phyloP scores from a whole-genome alignment of 1,140 invertebrate species.

The Cephus cinctus region DNA sequence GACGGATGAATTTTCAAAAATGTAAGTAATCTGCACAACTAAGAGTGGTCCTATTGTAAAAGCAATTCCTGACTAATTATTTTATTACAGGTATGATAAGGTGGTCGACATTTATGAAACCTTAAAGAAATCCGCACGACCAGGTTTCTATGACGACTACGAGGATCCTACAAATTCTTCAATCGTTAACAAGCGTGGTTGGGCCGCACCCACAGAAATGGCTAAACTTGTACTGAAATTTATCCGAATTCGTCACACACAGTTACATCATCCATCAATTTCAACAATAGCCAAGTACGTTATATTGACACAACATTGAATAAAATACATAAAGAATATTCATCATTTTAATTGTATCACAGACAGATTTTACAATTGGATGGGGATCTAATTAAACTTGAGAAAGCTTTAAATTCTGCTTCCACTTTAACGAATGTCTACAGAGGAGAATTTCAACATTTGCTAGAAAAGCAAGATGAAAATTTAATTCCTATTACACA shows the following conservation, averaged over 20 bases:
- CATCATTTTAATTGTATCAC: conserved; percentile 4
- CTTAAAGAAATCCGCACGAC: too few species aligned
- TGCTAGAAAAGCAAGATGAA: too few species aligned
- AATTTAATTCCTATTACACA: too few species aligned
- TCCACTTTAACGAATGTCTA: conserved; percentile 20
- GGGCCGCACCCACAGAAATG: conserved; percentile 19
- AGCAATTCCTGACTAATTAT: too few species aligned
- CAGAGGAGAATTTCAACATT: conserved; percentile 14
- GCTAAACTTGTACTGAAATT: conserved; percentile 25
- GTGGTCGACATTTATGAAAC: conserved; percentile 13
- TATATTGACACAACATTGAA: too few species aligned
- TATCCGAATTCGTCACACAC: conserved; percentile 1
- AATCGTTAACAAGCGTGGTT: conserved; percentile 12
- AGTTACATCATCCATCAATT: conserved; percentile 17
- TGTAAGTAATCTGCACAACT: conserved; percentile 28
- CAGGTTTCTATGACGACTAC: too few species aligned
- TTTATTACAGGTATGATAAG: conserved; percentile 23
- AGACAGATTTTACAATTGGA: conserved; percentile 22
- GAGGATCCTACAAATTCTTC: too few species aligned
- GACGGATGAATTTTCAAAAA: conserved; percentile 12
- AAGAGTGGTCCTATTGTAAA: conserved; percentile 1
- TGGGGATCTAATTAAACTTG: conserved; percentile 17
- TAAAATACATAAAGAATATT: too few species aligned
- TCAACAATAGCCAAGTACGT: conserved; percentile 14
- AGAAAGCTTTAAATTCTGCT: conserved; percentile 25